Evolutionary conservation across 1,140 invertebrate species (phyloP), one percentile per base, ranked within the genome.

Genomic region (Zaprionus africanus): DNA sequence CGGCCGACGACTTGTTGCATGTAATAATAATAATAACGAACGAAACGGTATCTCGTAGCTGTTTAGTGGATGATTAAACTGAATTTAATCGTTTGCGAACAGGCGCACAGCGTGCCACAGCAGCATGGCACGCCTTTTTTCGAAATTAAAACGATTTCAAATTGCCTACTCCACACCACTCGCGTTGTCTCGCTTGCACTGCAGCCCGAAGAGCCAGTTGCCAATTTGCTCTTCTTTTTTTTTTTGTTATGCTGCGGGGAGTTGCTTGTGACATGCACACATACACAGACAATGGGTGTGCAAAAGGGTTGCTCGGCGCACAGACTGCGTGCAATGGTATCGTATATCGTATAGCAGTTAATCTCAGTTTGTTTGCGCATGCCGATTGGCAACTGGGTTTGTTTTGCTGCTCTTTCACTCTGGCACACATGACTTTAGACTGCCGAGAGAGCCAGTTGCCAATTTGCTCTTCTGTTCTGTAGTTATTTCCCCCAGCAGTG

Each of bases 61-160:
- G 83, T 85, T 92, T 92, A 90, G 91, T 92, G 91, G 91, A 92
- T 92, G 91, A 92, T 92, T 92, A 92, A 92, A 92, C 91, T 92
- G 91, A 92, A 92, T 92, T 92, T 92, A 92, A 92, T 92, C 91
- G 91, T 92, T 92, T 92, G 91, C 78, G 88, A 92, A 88, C 85
- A 92, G 91, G 91, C 87, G 85, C 80, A 76, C 91, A 92, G 79
- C 80, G 65, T 19, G 57, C 13, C n/a, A 12, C 28, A 62, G 61
- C 9, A 36, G 22, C 67, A 38, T 24, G 63, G n/a, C 38, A 31
- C 51, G 78, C 62, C 70, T 75, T 61, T 67, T 85, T 81, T 88
- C 78, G 78, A 71, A 79, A 75, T 88, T 82, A 81, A 86, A 87
- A 84, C 85, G 84, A 81, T 82, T 84, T 84, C 63, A 83, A 87